Conservation (phyloP, 2,113 vertebrate species). For the Abramis brama region DNA sequence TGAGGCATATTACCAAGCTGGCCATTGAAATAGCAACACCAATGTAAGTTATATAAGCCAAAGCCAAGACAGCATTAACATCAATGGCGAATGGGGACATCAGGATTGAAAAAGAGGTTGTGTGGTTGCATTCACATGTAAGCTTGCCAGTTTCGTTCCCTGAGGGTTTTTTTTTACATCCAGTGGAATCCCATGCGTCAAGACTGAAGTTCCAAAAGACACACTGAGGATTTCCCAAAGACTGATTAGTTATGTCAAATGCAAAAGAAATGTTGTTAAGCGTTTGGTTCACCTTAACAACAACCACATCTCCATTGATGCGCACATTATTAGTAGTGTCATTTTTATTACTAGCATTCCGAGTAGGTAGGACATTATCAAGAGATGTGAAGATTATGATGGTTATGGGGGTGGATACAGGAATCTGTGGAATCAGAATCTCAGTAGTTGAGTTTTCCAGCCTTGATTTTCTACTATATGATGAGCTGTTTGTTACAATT, state of each 20-base stretch:
- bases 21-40: slow-evolving; percentile 81
- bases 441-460: slow-evolving; percentile 59
- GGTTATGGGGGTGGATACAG: slow-evolving; percentile 63
- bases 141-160: too few species aligned
- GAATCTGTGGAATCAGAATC: slow-evolving; percentile 66
- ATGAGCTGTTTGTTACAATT: slow-evolving; percentile 2
- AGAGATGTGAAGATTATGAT: slow-evolving; percentile 72
- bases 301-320: slow-evolving; percentile 76
- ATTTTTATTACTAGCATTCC: slow-evolving; percentile 44
- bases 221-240: too few species aligned
- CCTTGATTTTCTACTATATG: slow-evolving; percentile 35
- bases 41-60: slow-evolving; percentile 62
- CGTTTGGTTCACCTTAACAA: slow-evolving; percentile 66
- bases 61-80: neutral
- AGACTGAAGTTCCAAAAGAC: too few species aligned
- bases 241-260: slow-evolving; percentile 55
- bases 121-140: too few species aligned
- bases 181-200: too few species aligned
- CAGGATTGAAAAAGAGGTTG: slow-evolving; percentile 79
- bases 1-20: slow-evolving; percentile 80
- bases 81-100: slow-evolving; percentile 72
- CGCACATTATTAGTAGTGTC: neutral
- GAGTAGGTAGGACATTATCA: slow-evolving; percentile 71
- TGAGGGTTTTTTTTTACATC: too few species aligned
- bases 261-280: slow-evolving; percentile 70